Base-by-base conservation (phyloP, 1,140 invertebrate species). In the Lepidurus apus region DNA sequence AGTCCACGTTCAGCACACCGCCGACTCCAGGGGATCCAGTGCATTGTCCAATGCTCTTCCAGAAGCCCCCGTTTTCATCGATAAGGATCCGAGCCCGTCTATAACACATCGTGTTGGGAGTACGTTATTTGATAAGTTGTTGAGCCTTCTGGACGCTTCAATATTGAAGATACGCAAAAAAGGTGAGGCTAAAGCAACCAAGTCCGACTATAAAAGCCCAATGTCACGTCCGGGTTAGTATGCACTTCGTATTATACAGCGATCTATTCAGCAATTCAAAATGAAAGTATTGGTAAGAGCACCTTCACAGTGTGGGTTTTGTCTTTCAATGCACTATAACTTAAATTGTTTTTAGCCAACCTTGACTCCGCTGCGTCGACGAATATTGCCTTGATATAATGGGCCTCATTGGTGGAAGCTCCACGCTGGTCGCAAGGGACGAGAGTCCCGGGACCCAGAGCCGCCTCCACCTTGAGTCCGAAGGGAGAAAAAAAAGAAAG, bases 11-110 rank as follows among this genome's bases (percentile, higher is more conserved):
- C 86, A 88, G 82, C 87, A 87, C 82, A 83, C 85, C 47, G 86
- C 87, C 80, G 86, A 85, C 78, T 82, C 80, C 77, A 80, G 82
- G 9, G 89, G 89, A 79, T 89, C 87, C 85, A 87, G 88, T 75
- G 88, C 86, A 24, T 86, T 86, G 77, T 83, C 82, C 81, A 86
- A 87, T 78, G 85, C 85, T 80, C 86, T 89, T 24, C 85, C 88
- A 44, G 84, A 85, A 74, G 87, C 85, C 21, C 26, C 74, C 24
- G 76, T 47, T 47, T 17, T 80, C 7, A 65, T 73, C 26, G 75
- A 73, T 26, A 45, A 42, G 47, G 77, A 79, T 13, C 80, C 80
- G 42, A 65, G 80, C 47, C 80, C 80, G 53, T 79, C 80, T 34
- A 43, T 65, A 26, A 77, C 81, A 53, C 47, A 17, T 9, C 47